phyloP scores from a whole-genome alignment of 2,888 invertebrate species.

The Exocentrus adspersus region DNA sequence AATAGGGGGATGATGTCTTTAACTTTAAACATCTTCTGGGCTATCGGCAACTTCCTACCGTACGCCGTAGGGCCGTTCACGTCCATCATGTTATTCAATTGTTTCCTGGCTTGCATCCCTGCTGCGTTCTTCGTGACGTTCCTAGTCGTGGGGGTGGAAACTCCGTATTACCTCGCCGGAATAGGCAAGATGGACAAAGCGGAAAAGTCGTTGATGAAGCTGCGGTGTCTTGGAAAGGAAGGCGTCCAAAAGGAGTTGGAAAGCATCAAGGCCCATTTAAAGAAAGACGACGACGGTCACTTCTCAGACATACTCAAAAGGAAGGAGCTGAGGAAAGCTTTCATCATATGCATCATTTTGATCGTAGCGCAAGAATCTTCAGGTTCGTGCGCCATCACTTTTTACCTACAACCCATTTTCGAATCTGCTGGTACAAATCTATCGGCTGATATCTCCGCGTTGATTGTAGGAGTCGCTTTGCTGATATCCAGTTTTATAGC shows the following conservation, averaged over 20 bases:
- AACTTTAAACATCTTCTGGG: slow-evolving; percentile 78
- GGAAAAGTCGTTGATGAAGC: slow-evolving; percentile 69
- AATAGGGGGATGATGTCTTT: slow-evolving; percentile 75
- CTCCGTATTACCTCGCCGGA: slow-evolving; percentile 74
- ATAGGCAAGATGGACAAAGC: slow-evolving; percentile 72
- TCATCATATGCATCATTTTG: slow-evolving; percentile 72
- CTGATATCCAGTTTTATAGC: slow-evolving; percentile 76
- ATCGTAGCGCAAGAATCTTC: slow-evolving; percentile 78
- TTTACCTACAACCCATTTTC: slow-evolving; percentile 73
- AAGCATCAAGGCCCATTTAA: slow-evolving; percentile 34
- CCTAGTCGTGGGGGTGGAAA: slow-evolving; percentile 74
- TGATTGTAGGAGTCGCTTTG: slow-evolving; percentile 80
- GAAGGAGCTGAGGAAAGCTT: slow-evolving; percentile 78
- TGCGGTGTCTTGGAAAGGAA: slow-evolving; percentile 74
- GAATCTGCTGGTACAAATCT: slow-evolving; percentile 71
- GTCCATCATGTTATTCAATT: slow-evolving; percentile 71
- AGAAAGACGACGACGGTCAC: slow-evolving; percentile 46
- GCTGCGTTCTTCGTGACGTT: slow-evolving; percentile 67
- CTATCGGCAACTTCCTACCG: slow-evolving; percentile 73
- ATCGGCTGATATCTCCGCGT: slow-evolving; percentile 73
- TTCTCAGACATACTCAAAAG: slow-evolving; percentile 64
- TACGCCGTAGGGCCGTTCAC: slow-evolving; percentile 78
- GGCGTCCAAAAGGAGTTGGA: slow-evolving; percentile 70
- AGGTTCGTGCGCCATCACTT: slow-evolving; percentile 61
- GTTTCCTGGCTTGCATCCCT: slow-evolving; percentile 61